Evolutionary conservation across 2,888 invertebrate species (phyloP), one percentile per base, ranked within the genome.

Genomic region (Agrenia bidenticulata): DNA sequence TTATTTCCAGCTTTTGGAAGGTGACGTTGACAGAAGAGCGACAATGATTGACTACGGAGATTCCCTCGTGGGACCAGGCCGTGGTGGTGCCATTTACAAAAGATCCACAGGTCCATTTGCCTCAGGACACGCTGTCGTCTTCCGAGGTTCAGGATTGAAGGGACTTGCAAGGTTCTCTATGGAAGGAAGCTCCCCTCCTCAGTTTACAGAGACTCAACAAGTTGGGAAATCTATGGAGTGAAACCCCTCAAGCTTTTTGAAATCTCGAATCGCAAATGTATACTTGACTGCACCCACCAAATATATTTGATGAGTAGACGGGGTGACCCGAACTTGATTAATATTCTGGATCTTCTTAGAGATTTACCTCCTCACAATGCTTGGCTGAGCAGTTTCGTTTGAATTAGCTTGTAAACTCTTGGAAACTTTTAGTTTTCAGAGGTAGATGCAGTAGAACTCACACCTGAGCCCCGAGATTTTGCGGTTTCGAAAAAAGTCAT

Each of bases 1-100:
- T 17, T 32, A 15, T 54, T 58, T 61, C 24, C 50, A 69, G 69
- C 60, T 69, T 4, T 59, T 69, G 51, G 66, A 69, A 13, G 61
- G 66, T 39, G 69, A 69, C 64, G 54, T 54, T 19, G 69, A 69
- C 13, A 50, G 51, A 17, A n/a, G 60, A 17, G 21, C 32, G 7
- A 17, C 24, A 5, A 45, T 45, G 60, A 27, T 51, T n/a, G 60
- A 60, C 21, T 51, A 50, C 17, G 50, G 59, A 54, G 69, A 69
- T 4, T 41, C 63, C 37, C 61, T 56, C 21, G 37, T 61, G 7
- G 39, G 56, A 23, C 61, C 59, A 21, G 61, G 61, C 32, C 61
- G 61, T 23, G 56, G 66, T 11, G 60, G 63, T 53, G 63, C 57
- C 24, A 24, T 69, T 41, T 69, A 50, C 53, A 69, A 69, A 23